Percentiles rank a stretch among this genome's conserved stretches.
phyloP scores from a whole-genome alignment of 2,888 invertebrate genomes.

The Drosophila siamana region DNA sequence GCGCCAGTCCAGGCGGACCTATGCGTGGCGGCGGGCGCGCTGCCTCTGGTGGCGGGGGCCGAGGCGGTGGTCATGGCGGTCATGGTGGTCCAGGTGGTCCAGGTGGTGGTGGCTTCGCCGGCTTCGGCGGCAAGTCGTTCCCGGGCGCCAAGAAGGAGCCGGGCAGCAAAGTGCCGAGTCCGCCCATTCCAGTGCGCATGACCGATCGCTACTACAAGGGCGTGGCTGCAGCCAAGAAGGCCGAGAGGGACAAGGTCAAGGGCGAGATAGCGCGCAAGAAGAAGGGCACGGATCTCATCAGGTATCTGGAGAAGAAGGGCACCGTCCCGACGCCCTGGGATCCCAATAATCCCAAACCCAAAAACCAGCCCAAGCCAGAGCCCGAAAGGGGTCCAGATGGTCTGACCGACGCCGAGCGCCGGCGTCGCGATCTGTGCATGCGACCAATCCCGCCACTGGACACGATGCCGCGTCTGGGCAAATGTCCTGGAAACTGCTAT shows the following conservation, averaged over 20 bases:
- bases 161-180: conserved; percentile 12
- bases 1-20: conserved; percentile 1
- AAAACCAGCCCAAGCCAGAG: neutral
- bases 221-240: conserved; percentile 13
- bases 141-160: conserved; percentile 33
- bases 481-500: conserved; percentile 14
- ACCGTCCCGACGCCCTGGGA: conserved; percentile 39
- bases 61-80: neutral
- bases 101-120: neutral
- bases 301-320: conserved; percentile 50
- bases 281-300: conserved; percentile 54
- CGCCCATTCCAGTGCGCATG: conserved; percentile 50
- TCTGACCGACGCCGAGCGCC: conserved; percentile 14
- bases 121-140: conserved; percentile 21
- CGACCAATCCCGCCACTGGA: conserved; percentile 16
- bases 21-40: conserved; percentile 10
- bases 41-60: neutral
- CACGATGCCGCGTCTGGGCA: conserved; percentile 21
- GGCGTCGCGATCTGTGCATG: neutral
- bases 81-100: neutral
- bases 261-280: conserved; percentile 21
- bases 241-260: conserved; percentile 17
- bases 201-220: conserved; percentile 21
- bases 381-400: conserved; percentile 2
- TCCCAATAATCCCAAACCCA: conserved; percentile 35